Evolutionary conservation across 2,113 vertebrate species (phyloP).

Genomic region (Beaufortia kweichowensis): DNA sequence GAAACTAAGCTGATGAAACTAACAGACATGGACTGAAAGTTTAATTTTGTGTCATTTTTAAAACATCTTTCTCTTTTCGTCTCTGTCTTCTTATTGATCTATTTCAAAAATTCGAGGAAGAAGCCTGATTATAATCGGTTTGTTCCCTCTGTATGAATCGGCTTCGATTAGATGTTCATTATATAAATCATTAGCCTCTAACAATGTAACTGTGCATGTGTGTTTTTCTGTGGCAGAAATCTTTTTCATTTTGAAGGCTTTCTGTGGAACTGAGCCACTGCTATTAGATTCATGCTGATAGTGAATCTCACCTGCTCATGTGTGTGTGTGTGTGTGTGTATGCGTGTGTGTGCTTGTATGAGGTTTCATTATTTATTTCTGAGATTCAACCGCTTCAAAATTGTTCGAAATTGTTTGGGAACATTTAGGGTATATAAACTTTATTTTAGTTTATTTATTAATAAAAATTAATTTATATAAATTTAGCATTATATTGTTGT

Average conservation of each 20-base stretch:
- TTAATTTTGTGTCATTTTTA: no score
- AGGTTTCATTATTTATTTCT: no score
- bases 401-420: no score
- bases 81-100: not conserved
- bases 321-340: no score
- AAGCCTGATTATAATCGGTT: not conserved
- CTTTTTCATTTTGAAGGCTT: not conserved
- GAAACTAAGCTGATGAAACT: no score
- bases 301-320: not conserved
- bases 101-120: not conserved
- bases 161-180: not conserved
- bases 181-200: not conserved
- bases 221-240: not conserved
- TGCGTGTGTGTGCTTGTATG: not conserved
- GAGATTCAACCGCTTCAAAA: no score
- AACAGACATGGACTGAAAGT: no score
- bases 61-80: not conserved
- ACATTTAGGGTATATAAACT: no score
- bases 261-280: not conserved
- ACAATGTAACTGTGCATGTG: not conserved
- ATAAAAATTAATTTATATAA: no score
- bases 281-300: not conserved
- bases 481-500: no score
- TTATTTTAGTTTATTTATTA: no score
- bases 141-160: constrained; percentile 2